Conservation (phyloP, 35 echinoderm and acorn worm genomes). For the Eucidaris tribuloides region DNA sequence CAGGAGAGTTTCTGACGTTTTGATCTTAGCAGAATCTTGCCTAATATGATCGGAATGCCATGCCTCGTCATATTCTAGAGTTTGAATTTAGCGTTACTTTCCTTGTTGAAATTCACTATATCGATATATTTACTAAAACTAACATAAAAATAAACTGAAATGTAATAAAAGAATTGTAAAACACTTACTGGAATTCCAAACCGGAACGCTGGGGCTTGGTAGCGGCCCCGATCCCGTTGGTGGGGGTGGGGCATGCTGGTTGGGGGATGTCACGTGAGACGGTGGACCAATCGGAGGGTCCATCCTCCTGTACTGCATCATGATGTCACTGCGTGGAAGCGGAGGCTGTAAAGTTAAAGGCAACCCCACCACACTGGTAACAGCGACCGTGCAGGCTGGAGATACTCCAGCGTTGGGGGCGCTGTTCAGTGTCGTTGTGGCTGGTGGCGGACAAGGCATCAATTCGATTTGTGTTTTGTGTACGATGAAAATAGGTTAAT, state of each 20-base stretch:
- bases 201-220: conserved; percentile 3
- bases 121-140: too few species aligned
- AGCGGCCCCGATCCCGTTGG: not conserved
- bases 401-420: conserved; percentile 17
- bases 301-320: conserved; percentile 18
- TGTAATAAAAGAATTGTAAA: not conserved
- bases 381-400: conserved; percentile 11
- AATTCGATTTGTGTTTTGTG: not conserved
- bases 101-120: too few species aligned
- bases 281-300: conserved; percentile 3
- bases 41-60: too few species aligned
- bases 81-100: too few species aligned
- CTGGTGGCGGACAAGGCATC: conserved; percentile 27
- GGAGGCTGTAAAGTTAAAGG: not conserved
- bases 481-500: not conserved
- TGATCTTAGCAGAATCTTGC: too few species aligned
- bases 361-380: conserved; percentile 9
- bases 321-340: not conserved
- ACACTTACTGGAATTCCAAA: conserved; percentile 20
- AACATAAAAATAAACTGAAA: too few species aligned
- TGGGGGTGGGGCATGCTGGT: not conserved
- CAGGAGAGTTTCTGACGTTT: too few species aligned
- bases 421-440: conserved; percentile 16
- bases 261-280: not conserved
- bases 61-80: too few species aligned